A percentile compares a stretch with the other conserved stretches of the same genome.
These are phyloP conservation scores for Pseudoips prasinana DNA, from an alignment of 2,888 invertebrate species.

Conservation along the genomic window DNA sequence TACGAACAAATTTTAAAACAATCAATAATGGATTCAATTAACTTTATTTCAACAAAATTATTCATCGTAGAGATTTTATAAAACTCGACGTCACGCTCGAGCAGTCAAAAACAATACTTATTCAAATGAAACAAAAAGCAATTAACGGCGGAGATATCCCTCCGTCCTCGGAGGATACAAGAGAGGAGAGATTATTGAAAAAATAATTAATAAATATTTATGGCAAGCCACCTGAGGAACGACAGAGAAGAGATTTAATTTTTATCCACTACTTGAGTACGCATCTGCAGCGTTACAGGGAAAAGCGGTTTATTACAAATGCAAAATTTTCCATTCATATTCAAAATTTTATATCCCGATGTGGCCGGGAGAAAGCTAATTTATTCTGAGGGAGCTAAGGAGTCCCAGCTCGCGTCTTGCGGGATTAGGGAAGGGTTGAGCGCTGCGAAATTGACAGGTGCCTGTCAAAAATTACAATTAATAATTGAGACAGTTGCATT, in stretches of 20 bases:
- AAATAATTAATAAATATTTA: conserved; percentile 83
- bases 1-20: conserved; percentile 31
- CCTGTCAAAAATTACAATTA: conserved; percentile 82
- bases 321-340: conserved; percentile 94
- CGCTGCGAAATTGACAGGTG: conserved; percentile 79
- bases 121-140: conserved; percentile 82
- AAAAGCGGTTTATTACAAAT: conserved; percentile 90
- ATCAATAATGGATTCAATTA: conserved; percentile 63
- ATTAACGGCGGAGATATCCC: conserved; percentile 79
- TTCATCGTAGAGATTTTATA: conserved; percentile 73
- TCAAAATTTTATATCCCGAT: conserved; percentile 93
- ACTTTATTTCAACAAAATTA: conserved; percentile 62
- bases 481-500: conserved; percentile 73
- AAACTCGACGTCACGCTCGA: conserved; percentile 67
- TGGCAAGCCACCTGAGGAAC: conserved; percentile 78
- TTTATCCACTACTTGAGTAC: conserved; percentile 72
- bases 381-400: conserved; percentile 84
- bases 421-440: conserved; percentile 79
- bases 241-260: conserved; percentile 62
- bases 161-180: conserved; percentile 71
- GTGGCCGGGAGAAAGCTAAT: conserved; percentile 87
- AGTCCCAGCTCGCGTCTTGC: conserved; percentile 74
- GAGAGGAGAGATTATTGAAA: conserved; percentile 80
- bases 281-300: conserved; percentile 73
- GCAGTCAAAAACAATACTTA: conserved; percentile 81